Conservation (phyloP, 2,888 invertebrate genomes). For the Allolobophora icterica region DNA sequence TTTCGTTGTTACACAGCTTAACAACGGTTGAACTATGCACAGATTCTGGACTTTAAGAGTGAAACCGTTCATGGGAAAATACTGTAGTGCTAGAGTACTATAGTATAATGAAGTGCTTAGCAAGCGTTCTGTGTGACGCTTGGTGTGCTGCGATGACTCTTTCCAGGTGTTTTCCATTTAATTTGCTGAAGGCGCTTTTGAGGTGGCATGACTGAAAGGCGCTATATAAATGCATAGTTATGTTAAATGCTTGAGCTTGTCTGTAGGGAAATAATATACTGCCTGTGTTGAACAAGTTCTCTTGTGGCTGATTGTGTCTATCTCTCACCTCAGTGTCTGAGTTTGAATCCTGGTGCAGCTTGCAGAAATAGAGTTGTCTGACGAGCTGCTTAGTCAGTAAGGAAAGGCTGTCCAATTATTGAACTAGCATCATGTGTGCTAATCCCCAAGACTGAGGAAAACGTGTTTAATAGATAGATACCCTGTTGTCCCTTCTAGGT, state of each 20-base stretch:
- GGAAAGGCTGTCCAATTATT: background rate
- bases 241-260: conserved; percentile 1
- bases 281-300: background rate
- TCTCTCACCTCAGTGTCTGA: background rate
- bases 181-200: background rate
- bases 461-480: background rate
- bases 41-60: background rate
- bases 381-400: background rate
- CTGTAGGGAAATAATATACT: background rate
- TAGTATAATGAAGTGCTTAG: too few species aligned
- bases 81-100: too few species aligned
- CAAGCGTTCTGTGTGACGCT: too few species aligned
- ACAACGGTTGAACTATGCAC: conserved; percentile 3
- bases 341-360: background rate
- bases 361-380: background rate
- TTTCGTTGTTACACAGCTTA: background rate
- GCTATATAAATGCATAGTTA: conserved; percentile 2
- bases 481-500: background rate
- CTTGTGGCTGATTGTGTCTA: background rate
- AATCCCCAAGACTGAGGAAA: background rate
- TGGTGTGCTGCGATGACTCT: background rate
- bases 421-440: background rate
- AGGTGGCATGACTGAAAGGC: background rate
- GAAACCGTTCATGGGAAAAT: background rate
- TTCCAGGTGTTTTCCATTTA: background rate